phyloP scores from a whole-genome alignment of 2,888 invertebrate species.

The Crossocerus cetratus region DNA sequence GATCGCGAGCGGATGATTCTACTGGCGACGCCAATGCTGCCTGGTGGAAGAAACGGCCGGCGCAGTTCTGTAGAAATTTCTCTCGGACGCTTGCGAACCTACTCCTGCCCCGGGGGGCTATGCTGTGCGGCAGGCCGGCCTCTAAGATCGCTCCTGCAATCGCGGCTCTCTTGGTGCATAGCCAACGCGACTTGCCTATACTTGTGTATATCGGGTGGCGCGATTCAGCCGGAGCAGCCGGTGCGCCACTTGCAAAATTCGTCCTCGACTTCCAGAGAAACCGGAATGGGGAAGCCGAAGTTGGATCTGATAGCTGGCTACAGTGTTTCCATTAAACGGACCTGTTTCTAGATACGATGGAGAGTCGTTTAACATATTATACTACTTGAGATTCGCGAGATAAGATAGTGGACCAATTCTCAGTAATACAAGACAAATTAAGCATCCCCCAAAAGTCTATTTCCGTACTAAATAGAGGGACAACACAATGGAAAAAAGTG shows the following conservation, averaged over 20 bases:
- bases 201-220: constrained; percentile 36
- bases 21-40: background rate
- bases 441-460: background rate
- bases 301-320: too few relatives aligned
- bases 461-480: too few relatives aligned
- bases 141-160: constrained; percentile 45
- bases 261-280: constrained; percentile 5
- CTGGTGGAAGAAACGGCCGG: constrained; percentile 3
- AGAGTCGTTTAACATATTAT: too few relatives aligned
- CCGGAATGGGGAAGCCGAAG: background rate
- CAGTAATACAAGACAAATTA: background rate
- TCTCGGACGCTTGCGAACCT: constrained; percentile 35
- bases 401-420: background rate
- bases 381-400: too few relatives aligned
- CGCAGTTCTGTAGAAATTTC: constrained; percentile 18
- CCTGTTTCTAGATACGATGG: background rate
- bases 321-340: background rate
- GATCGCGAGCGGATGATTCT: background rate
- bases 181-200: constrained; percentile 27
- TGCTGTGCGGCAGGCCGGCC: constrained; percentile 21
- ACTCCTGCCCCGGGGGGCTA: constrained; percentile 32
- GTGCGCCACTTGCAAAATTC: constrained; percentile 10
- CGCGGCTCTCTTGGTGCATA: constrained; percentile 36
- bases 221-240: constrained; percentile 6
- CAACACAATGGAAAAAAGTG: too few relatives aligned